Conservation (phyloP, 2,113 vertebrate species). For the Elaphurus davidianus region DNA sequence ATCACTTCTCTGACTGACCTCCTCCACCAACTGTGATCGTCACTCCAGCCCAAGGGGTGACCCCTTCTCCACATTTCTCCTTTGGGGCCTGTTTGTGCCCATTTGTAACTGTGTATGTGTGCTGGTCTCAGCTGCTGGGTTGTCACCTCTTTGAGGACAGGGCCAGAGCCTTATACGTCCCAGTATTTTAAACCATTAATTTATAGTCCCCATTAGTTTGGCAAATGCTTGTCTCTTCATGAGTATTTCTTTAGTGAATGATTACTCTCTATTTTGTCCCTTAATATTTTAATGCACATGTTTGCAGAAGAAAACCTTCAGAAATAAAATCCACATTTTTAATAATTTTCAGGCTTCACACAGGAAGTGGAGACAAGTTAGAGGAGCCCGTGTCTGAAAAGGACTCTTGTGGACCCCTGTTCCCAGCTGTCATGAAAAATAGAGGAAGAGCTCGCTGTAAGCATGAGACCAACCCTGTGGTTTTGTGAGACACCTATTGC, state of each 20-base stretch:
- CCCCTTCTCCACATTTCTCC: not conserved
- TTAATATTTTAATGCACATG: not conserved
- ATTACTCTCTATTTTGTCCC: not conserved
- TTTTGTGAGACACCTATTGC: not conserved
- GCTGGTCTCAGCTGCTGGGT: not conserved
- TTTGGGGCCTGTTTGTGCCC: not conserved
- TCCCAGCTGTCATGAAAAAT: not conserved
- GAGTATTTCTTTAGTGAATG: not conserved
- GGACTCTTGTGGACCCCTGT: not conserved
- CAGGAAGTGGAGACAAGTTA: not conserved
- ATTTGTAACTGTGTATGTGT: not conserved
- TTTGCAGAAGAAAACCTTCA: not conserved
- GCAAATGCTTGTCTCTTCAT: not conserved
- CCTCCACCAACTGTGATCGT: rapidly evolving
- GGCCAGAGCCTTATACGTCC: not conserved
- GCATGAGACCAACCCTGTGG: not conserved
- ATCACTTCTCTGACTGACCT: not conserved
- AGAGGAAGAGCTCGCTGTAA: not conserved
- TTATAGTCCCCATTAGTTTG: not conserved
- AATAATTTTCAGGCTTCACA: not conserved
- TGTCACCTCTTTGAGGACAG: not conserved
- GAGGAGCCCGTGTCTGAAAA: not conserved
- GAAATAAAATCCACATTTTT: not conserved
- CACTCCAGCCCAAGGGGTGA: not conserved
- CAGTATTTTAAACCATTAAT: not conserved